Conservation (phyloP, 2,888 invertebrate genomes). For the Acrobeloides nanus region DNA sequence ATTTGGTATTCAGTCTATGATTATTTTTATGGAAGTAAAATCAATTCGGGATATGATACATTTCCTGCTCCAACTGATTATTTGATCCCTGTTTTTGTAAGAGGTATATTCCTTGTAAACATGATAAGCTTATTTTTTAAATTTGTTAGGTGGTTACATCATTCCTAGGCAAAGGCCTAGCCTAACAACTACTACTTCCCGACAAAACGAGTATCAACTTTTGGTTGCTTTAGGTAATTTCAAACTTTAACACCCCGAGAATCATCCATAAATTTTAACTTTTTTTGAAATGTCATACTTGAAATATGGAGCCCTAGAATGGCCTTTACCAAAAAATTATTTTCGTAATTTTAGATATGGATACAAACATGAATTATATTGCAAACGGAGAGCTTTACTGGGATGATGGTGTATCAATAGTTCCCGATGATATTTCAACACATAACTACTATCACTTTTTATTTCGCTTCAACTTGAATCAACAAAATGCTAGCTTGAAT, state of each 20-base stretch:
- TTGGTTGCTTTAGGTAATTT: slow-evolving; percentile 61
- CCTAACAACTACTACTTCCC: slow-evolving; percentile 49
- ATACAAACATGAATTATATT: too few relatives aligned
- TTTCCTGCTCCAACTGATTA: slow-evolving; percentile 32
- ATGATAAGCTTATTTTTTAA: too few relatives aligned
- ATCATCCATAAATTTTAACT: too few relatives aligned
- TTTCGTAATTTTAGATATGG: too few relatives aligned
- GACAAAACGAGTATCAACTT: slow-evolving; percentile 65
- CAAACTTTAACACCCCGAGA: too few relatives aligned
- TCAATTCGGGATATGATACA: slow-evolving; percentile 26
- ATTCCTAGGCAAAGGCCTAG: slow-evolving; percentile 57
- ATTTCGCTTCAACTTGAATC: slow-evolving; percentile 9
- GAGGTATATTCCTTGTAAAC: too few relatives aligned
- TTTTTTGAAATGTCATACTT: too few relatives aligned
- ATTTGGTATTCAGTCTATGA: slow-evolving; percentile 51
- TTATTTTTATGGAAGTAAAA: slow-evolving; percentile 17
- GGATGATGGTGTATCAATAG: slow-evolving; percentile 46
- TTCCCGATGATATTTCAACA: too few relatives aligned
- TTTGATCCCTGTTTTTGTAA: slow-evolving; percentile 41
- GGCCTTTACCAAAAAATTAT: too few relatives aligned
- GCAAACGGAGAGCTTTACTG: slow-evolving; percentile 38
- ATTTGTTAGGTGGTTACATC: slow-evolving; percentile 62
- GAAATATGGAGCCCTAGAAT: too few relatives aligned
- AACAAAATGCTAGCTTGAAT: slow-evolving; percentile 1
- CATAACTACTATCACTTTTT: slow-evolving; percentile 22